phyloP scores from a whole-genome alignment of 2,888 invertebrate species.

The Dynastes grantii region DNA sequence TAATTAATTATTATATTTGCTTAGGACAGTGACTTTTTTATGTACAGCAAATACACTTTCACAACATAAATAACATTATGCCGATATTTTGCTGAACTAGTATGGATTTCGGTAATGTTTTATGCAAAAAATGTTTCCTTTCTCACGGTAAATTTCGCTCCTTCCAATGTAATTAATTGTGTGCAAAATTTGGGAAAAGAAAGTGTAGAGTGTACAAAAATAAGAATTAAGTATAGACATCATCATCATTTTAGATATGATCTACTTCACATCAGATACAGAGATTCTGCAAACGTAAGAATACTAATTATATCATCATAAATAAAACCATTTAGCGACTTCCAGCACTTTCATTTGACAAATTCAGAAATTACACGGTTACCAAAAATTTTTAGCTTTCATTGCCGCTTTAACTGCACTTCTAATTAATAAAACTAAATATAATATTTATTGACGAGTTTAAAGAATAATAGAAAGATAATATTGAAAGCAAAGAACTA shows the following conservation, averaged over 20 bases:
- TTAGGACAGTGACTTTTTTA: background rate
- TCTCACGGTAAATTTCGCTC: background rate
- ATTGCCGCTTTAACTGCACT: too few relatives aligned
- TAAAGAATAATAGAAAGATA: too few relatives aligned
- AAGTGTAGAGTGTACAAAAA: background rate
- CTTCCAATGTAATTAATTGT: background rate
- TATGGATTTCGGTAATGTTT: background rate
- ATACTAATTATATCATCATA: background rate
- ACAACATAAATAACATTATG: background rate
- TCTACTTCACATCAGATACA: background rate
- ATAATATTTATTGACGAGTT: too few relatives aligned
- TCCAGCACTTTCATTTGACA: background rate
- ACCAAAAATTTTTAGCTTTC: background rate
- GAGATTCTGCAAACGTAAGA: background rate
- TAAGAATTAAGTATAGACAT: background rate
- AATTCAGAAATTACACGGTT: background rate
- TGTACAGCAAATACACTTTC: background rate
- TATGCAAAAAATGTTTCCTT: background rate
- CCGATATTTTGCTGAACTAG: background rate
- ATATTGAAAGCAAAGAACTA: too few relatives aligned
- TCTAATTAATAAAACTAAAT: too few relatives aligned
- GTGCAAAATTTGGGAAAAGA: slow-evolving; percentile 5
- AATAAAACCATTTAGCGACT: background rate
- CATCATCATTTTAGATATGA: background rate
- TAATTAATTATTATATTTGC: background rate